phyloP scores from a whole-genome alignment of 2,888 invertebrate genomes.

The Tetranychus truncatus region DNA sequence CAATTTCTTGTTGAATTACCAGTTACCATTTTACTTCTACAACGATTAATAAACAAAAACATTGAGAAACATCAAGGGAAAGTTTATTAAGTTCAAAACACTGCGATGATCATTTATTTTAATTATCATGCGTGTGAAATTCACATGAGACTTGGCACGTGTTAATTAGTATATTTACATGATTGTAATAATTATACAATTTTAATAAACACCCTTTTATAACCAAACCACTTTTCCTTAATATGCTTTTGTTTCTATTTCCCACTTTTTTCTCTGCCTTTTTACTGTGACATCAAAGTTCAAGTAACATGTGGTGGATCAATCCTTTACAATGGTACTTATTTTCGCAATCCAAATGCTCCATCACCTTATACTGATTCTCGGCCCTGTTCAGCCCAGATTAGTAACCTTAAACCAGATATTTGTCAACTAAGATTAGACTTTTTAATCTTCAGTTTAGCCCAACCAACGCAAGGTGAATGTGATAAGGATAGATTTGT shows the following conservation, averaged over 20 bases:
- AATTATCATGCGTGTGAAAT: neutral
- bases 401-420: slow-evolving; percentile 12
- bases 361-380: slow-evolving; percentile 19
- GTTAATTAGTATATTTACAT: neutral
- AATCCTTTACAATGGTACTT: slow-evolving; percentile 18
- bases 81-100: too few relatives aligned
- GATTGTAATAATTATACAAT: neutral
- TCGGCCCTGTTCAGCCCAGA: slow-evolving; percentile 17
- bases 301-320: slow-evolving; percentile 19
- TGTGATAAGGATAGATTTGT: slow-evolving; percentile 21
- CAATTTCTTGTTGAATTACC: too few relatives aligned
- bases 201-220: neutral
- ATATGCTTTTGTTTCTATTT: neutral
- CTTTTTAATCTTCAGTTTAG: slow-evolving; percentile 18
- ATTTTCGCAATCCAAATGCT: slow-evolving; percentile 21
- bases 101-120: too few relatives aligned
- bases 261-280: neutral
- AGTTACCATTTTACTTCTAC: too few relatives aligned
- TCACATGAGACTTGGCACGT: neutral
- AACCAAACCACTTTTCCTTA: neutral
- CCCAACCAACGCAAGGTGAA: slow-evolving; percentile 16
- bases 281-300: slow-evolving; percentile 7
- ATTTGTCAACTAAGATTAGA: slow-evolving; percentile 22
- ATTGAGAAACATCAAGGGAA: too few relatives aligned
- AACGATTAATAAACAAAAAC: too few relatives aligned